These are phyloP conservation scores for Diaphora mendica DNA, from an alignment of 2,888 invertebrate genomes.

Conservation along the genomic window DNA sequence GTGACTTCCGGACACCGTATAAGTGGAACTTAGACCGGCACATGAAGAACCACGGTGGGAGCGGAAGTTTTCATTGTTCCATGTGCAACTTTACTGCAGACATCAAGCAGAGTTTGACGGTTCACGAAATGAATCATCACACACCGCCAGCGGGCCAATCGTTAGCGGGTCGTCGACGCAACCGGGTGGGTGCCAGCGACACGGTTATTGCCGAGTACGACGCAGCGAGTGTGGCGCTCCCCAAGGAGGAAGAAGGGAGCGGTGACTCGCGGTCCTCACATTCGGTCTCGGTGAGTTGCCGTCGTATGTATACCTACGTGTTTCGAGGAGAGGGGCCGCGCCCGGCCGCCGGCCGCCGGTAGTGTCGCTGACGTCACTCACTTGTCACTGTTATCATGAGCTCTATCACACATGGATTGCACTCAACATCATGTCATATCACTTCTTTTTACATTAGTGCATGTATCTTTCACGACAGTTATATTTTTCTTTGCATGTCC, in stretches of 20 bases:
- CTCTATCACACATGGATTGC: constrained; percentile 52
- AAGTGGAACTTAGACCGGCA: constrained; percentile 98
- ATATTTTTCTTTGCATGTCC: constrained; percentile 9
- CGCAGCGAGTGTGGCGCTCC: constrained; percentile 64
- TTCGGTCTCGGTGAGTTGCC: constrained; percentile 76
- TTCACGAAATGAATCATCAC: constrained; percentile 96
- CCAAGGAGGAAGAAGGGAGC: constrained; percentile 83
- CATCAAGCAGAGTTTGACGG: constrained; percentile 96
- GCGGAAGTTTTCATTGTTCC: constrained; percentile 93
- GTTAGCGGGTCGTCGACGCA: constrained; percentile 86
- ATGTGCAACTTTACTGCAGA: constrained; percentile 96
- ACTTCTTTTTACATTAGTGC: constrained; percentile 53
- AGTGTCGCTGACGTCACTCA: constrained; percentile 73
- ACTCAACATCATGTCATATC: constrained; percentile 57
- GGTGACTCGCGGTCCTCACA: constrained; percentile 81
- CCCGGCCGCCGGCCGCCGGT: constrained; percentile 50
- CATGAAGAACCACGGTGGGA: constrained; percentile 95
- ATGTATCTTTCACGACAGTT: constrained; percentile 13
- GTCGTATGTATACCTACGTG: constrained; percentile 34
- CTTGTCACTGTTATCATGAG: constrained; percentile 64
- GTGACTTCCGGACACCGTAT: constrained; percentile 97
- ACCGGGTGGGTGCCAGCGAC: constrained; percentile 92
- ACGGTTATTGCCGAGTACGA: constrained; percentile 67
- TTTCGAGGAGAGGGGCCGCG: constrained; percentile 66
- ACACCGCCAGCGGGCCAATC: constrained; percentile 92